Conservation (phyloP, 2,797 vertebrate species). For the Pangasius mekongensis region DNA sequence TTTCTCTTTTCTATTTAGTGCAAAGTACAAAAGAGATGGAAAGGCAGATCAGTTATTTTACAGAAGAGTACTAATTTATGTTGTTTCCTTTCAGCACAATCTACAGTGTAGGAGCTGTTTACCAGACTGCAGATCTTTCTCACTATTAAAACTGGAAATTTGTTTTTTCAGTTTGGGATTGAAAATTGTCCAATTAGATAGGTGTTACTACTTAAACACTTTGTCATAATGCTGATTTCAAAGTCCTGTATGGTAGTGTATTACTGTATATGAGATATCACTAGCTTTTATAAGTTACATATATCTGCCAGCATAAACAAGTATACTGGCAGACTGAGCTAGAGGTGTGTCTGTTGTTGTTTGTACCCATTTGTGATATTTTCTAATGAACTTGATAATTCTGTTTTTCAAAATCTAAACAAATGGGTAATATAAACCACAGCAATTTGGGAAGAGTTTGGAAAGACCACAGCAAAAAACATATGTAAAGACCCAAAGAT, state of each 20-base stretch:
- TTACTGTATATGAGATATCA: not conserved
- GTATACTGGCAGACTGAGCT: not conserved
- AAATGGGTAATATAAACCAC: not conserved
- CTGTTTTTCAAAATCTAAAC: not conserved
- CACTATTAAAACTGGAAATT: not conserved
- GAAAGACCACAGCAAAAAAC: not conserved
- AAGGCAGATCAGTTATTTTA: not conserved
- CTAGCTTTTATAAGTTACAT: not conserved
- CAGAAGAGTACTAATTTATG: not conserved
- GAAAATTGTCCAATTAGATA: not conserved
- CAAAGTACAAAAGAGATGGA: not conserved
- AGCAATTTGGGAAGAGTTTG: not conserved
- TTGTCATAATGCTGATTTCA: not conserved
- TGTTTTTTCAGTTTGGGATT: not conserved
- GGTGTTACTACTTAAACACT: not conserved
- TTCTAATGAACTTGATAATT: not conserved
- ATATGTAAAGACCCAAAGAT: not conserved
- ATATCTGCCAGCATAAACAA: not conserved
- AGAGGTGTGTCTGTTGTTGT: not conserved
- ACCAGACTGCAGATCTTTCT: not conserved
- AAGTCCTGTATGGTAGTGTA: not conserved
- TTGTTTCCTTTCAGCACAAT: not conserved
- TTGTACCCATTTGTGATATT: not conserved
- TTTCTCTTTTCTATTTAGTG: not conserved
- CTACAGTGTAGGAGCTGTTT: not conserved